Evolutionary conservation across 1,140 invertebrate species (phyloP).

Genomic region (Heliconius nattereri): DNA sequence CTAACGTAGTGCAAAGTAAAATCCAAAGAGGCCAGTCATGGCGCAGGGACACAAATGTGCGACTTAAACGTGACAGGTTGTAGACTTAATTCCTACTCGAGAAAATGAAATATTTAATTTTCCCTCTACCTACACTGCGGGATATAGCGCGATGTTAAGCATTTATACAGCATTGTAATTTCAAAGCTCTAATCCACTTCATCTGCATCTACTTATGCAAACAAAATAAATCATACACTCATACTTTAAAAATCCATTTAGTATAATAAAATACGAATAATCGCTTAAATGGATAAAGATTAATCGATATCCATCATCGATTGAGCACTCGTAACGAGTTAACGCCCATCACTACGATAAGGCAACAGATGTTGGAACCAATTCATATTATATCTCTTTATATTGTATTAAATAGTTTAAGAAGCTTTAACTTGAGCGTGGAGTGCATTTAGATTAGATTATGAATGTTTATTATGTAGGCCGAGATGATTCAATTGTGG

Average conservation of each 20-base stretch:
- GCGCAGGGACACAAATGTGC: no score
- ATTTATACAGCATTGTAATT: no score
- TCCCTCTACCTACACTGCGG: no score
- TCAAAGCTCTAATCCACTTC: no score
- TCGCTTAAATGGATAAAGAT: neutral
- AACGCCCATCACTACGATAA: constrained; percentile 14
- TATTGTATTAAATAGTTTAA: constrained; percentile 9
- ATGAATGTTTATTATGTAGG: constrained; percentile 1
- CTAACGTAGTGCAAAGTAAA: no score
- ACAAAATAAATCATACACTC: no score
- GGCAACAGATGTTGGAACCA: constrained; percentile 3
- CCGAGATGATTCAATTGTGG: neutral
- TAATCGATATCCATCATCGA: constrained; percentile 11
- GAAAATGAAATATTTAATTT: no score
- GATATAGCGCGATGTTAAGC: no score
- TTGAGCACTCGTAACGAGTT: neutral
- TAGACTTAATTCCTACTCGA: no score
- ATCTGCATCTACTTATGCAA: no score
- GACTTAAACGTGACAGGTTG: no score
- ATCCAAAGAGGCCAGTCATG: no score
- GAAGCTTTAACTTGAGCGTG: constrained; percentile 8
- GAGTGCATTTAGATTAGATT: constrained; percentile 14
- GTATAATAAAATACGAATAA: constrained; percentile 5
- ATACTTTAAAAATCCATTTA: neutral
- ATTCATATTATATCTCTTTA: constrained; percentile 3